Evolutionary conservation across 2,797 vertebrate genomes (phyloP), one percentile per base, ranked within the genome.

Genomic region (Sternotherus odoratus): DNA sequence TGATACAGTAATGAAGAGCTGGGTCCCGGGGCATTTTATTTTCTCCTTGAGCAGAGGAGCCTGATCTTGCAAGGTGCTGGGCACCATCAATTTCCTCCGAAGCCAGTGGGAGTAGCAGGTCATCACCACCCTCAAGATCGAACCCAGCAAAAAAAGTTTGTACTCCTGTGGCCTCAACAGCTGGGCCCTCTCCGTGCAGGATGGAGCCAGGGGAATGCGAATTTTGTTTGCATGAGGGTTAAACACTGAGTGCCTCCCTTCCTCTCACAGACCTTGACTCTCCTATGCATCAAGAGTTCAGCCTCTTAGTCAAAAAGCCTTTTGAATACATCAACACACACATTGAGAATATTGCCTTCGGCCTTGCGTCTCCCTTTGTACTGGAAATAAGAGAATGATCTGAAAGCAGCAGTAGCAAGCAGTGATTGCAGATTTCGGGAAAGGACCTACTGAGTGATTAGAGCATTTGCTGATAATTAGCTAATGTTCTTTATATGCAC

Each of bases 391-490:
- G 57, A 63, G 66, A 30, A 50, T 30, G 86, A 51, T 86, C 50
- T 63, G 63, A 15, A 13, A 89, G 93, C 2, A 80, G 78, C 84
- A 77, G 63, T 1, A 72, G 83, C 92, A 90, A 63, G 19, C 50
- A 89, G 63, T 30, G 48, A 85, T 33, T 5, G 30, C 92, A 79
- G 50, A 87, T 87, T 89, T 92, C 75, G 46, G 87, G 74, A 57
- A 92, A 90, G 57, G 85, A 89, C 93, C 89, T 77, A 74, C 90
- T 89, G 63, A 94, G 85, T 49, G 94, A 75, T 82, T 48, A 84
- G 90, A 87, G 89, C 87, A 57, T 75, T 90, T 85, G 86, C 79
- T 80, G 89, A 86, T 95, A 94, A 95, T 97, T 93, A 92, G 88
- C 92, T 92, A 89, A 87, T 0, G 0, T 88, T 95, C 4, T 17